Evolutionary conservation across 2,113 vertebrate genomes (phyloP).

Genomic region (Xenus cinereus): DNA sequence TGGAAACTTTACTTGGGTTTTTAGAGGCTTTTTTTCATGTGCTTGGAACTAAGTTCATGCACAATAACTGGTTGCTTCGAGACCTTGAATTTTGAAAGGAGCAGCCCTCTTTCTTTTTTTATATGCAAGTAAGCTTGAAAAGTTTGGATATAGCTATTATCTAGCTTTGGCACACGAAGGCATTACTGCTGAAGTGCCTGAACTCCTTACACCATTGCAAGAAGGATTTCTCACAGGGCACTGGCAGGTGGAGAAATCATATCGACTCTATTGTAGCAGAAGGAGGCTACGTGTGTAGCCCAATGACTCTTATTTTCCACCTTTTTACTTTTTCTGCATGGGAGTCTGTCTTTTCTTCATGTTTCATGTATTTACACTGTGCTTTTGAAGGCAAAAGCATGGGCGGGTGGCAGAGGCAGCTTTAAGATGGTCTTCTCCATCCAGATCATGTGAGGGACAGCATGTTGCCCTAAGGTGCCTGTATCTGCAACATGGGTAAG

Average conservation of each 20-base stretch:
- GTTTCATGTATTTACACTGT: not conserved
- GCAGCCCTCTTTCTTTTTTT: not conserved
- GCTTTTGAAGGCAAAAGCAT: not conserved
- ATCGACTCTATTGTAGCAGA: not conserved
- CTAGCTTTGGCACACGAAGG: not conserved
- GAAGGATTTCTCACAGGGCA: not conserved
- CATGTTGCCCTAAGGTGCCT: fast-evolving
- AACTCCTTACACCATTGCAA: not conserved
- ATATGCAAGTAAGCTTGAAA: not conserved
- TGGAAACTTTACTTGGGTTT: not conserved
- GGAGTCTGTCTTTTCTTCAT: not conserved
- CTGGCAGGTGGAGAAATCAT: not conserved
- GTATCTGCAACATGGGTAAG: not conserved
- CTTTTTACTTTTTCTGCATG: not conserved
- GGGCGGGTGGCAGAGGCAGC: not conserved
- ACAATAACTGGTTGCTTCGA: not conserved
- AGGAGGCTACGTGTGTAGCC: fast-evolving
- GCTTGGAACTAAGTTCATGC: not conserved
- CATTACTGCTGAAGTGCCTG: not conserved
- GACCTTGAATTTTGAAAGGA: not conserved
- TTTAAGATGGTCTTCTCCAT: not conserved
- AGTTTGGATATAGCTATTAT: not conserved
- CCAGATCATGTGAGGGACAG: not conserved
- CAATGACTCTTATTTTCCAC: not conserved
- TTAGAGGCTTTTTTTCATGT: not conserved